Evolutionary conservation across 2,888 invertebrate genomes (phyloP).

Genomic region (Lithophane leautieri): DNA sequence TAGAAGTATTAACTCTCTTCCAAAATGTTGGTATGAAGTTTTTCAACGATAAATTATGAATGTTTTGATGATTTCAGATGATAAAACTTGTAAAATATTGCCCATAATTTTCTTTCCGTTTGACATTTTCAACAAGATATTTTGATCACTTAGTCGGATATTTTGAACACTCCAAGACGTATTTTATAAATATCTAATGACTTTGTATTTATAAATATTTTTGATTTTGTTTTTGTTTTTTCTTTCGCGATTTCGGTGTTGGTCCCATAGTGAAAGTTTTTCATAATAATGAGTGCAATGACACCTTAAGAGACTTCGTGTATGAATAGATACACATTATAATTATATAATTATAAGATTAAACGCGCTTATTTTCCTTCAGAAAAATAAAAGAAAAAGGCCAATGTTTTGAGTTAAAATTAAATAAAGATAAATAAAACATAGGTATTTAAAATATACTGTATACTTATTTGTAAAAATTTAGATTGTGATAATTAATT

Average conservation of each 20-base stretch:
- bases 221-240: too few species aligned
- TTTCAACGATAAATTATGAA: background rate
- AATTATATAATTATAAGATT: too few species aligned
- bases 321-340: too few species aligned
- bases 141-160: background rate
- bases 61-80: background rate
- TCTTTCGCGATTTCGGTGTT: too few species aligned
- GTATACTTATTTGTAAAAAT: slow-evolving; percentile 2
- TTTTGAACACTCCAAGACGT: background rate
- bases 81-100: slow-evolving; percentile 3
- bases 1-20: background rate
- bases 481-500: slow-evolving; percentile 39
- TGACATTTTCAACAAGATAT: slow-evolving; percentile 2
- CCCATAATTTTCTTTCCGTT: background rate
- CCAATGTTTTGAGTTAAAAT: background rate
- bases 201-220: slow-evolving; percentile 1
- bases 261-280: too few species aligned
- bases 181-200: slow-evolving; percentile 11
- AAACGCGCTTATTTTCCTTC: background rate
- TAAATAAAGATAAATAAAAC: slow-evolving; percentile 10
- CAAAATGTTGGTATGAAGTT: background rate
- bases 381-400: background rate
- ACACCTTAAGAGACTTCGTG: too few species aligned
- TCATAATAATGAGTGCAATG: too few species aligned
- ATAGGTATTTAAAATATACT: background rate